Conservation (phyloP, 2,797 vertebrate genomes). For the Corythornis leucogaster region DNA sequence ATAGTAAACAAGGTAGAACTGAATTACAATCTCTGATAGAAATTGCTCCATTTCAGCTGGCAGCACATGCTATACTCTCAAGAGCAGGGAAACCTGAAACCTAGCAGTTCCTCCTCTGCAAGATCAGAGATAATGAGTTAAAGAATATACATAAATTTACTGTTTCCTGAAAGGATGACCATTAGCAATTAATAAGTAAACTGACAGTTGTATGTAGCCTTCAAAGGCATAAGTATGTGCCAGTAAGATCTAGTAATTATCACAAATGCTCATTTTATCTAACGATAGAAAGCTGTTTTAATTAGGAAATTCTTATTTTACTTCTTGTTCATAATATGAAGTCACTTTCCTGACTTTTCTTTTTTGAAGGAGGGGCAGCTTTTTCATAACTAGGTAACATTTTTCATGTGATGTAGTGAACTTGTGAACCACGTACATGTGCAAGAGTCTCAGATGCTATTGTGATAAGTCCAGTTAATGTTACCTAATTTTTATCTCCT, state of each 20-base stretch:
- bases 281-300: background rate
- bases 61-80: rapidly evolving
- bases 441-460: background rate
- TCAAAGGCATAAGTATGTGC: background rate
- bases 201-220: rapidly evolving
- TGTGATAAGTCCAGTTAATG: background rate
- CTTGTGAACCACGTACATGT: background rate
- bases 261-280: background rate
- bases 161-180: background rate
- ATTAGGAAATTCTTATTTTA: background rate
- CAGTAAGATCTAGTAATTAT: background rate
- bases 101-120: background rate
- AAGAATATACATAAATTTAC: background rate
- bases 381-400: background rate
- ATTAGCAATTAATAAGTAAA: background rate
- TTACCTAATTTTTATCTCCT: background rate
- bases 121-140: background rate
- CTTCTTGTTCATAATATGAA: background rate
- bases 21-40: background rate
- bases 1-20: background rate
- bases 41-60: background rate
- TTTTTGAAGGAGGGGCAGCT: background rate
- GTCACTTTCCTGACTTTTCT: background rate
- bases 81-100: background rate
- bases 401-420: background rate